phyloP scores from a whole-genome alignment of 2,888 invertebrate species.

The Sesia bembeciformis region DNA sequence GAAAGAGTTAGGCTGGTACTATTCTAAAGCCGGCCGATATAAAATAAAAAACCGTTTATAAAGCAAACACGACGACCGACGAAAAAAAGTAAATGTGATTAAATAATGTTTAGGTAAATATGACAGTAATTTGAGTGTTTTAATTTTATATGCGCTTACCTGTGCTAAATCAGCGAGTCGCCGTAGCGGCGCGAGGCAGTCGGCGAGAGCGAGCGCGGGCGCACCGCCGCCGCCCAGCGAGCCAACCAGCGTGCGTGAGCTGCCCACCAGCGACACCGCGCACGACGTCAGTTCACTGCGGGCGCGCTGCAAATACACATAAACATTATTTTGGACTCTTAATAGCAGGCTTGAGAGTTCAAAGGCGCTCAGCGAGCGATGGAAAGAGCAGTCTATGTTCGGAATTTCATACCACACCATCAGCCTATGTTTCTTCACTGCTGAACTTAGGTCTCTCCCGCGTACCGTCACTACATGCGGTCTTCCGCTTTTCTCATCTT shows the following conservation, averaged over 20 bases:
- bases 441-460: too few relatives aligned
- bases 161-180: constrained; percentile 83
- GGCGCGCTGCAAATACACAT: constrained; percentile 65
- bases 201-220: constrained; percentile 80
- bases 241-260: constrained; percentile 87
- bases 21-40: not conserved
- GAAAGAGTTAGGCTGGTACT: too few relatives aligned
- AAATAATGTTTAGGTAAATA: too few relatives aligned
- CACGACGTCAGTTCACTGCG: constrained; percentile 87
- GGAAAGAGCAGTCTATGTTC: too few relatives aligned
- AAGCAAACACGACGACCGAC: not conserved
- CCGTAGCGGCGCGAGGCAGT: constrained; percentile 84
- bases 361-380: too few relatives aligned
- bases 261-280: constrained; percentile 86
- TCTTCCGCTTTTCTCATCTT: too few relatives aligned
- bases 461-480: too few relatives aligned
- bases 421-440: too few relatives aligned
- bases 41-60: not conserved
- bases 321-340: not conserved
- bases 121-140: too few relatives aligned
- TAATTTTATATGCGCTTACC: constrained; percentile 20
- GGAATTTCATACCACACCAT: too few relatives aligned
- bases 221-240: constrained; percentile 77
- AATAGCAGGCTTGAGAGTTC: too few relatives aligned
- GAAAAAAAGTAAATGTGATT: too few relatives aligned